These are phyloP conservation scores for Cygnus atratus DNA, from an alignment of 2,113 vertebrate species.

Conservation along the genomic window DNA sequence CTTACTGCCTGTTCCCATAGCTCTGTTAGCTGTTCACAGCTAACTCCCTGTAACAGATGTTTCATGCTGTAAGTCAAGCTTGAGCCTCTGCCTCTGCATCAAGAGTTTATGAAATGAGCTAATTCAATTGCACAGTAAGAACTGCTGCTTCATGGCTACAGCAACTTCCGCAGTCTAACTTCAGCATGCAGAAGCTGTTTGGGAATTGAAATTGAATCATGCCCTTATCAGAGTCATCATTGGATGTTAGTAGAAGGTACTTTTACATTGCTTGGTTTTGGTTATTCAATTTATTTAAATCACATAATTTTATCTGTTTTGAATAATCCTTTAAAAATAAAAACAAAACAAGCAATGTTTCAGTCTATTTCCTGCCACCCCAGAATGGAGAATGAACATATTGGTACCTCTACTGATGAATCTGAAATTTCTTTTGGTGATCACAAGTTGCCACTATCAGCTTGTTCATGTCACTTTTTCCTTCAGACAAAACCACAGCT, in stretches of 20 bases:
- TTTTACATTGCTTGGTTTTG: neutral
- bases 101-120: neutral
- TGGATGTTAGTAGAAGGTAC: neutral
- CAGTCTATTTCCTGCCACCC: neutral
- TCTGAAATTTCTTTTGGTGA: neutral
- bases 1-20: neutral
- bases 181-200: neutral
- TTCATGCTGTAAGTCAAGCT: neutral
- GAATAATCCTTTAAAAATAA: neutral
- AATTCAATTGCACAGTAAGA: neutral
- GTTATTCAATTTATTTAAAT: neutral
- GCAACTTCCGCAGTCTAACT: neutral
- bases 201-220: neutral
- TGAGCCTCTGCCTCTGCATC: neutral
- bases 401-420: neutral
- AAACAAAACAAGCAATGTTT: neutral
- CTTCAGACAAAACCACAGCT: neutral
- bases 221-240: fast-evolving
- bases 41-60: neutral
- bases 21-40: neutral
- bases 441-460: neutral
- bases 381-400: neutral
- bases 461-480: neutral
- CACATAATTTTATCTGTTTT: neutral
- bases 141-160: neutral